Conservation (phyloP, 2,797 vertebrate genomes). For the Lophura swinhoii region DNA sequence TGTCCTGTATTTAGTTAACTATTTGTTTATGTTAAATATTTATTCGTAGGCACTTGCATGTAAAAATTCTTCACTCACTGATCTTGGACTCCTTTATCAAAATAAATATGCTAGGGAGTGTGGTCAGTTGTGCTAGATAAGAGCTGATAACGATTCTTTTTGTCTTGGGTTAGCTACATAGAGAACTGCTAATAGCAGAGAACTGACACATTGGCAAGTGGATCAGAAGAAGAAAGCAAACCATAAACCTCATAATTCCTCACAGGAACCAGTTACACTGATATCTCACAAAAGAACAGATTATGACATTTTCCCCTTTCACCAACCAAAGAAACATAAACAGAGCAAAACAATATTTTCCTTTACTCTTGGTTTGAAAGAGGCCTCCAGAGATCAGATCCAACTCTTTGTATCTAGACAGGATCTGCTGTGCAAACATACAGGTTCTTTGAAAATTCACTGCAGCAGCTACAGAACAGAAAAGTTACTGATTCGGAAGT, state of each 20-base stretch:
- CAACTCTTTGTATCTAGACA: background rate
- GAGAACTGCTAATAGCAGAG: background rate
- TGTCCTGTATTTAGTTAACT: background rate
- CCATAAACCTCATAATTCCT: background rate
- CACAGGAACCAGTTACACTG: background rate
- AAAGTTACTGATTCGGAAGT: background rate
- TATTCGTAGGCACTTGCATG: background rate
- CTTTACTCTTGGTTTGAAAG: background rate
- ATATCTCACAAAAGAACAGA: background rate
- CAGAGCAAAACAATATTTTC: constrained; percentile 6
- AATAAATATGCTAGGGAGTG: background rate
- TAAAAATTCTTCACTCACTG: background rate
- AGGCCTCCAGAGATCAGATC: background rate
- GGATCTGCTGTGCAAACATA: constrained; percentile 28
- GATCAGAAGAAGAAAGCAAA: background rate
- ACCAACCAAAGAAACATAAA: background rate
- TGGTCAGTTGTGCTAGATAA: background rate
- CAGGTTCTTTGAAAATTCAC: background rate
- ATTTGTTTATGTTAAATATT: background rate
- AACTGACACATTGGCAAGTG: background rate
- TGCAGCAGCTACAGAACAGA: background rate
- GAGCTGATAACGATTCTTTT: background rate
- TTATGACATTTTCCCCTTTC: background rate
- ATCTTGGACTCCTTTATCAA: background rate
- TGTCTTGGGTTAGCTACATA: background rate